These are phyloP conservation scores for Drosophila multiciliata DNA, from an alignment of 2,888 invertebrate species.

Conservation along the genomic window DNA sequence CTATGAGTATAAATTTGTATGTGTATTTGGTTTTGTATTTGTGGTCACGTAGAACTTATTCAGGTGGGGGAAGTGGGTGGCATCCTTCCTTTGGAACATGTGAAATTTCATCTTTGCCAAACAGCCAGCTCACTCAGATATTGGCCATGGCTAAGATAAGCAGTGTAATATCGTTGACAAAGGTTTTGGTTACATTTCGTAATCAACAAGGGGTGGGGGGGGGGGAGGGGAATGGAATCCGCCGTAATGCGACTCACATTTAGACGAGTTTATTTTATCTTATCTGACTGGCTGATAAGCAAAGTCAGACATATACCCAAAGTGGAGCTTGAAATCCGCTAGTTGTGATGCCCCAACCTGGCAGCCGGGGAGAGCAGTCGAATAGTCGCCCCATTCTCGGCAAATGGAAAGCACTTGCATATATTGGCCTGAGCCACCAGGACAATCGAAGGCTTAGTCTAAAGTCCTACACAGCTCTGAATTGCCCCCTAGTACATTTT, in stretches of 20 bases:
- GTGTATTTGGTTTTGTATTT: background rate
- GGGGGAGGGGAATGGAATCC: background rate
- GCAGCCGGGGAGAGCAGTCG: background rate
- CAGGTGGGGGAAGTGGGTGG: background rate
- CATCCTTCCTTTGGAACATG: no score
- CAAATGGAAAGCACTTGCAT: slow-evolving; percentile 12
- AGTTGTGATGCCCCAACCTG: slow-evolving; percentile 1
- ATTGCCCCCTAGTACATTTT: background rate
- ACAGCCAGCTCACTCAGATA: background rate
- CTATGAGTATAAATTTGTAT: background rate
- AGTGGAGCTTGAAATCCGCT: slow-evolving; percentile 2
- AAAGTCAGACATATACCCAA: background rate
- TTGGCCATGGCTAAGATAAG: slow-evolving; percentile 9
- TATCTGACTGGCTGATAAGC: slow-evolving; percentile 1
- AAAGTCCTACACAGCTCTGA: background rate
- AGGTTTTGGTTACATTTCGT: background rate
- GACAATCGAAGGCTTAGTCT: slow-evolving; percentile 1
- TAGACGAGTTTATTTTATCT: background rate
- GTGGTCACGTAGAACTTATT: background rate
- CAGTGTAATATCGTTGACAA: slow-evolving; percentile 5
- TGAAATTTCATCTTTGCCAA: slow-evolving; percentile 3
- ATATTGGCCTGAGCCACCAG: slow-evolving; percentile 9
- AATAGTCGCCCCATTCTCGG: background rate
- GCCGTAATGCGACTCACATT: background rate
- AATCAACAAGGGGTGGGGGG: background rate